Conservation (phyloP, 1,140 invertebrate genomes). For the Lasioglossum baleicum region DNA sequence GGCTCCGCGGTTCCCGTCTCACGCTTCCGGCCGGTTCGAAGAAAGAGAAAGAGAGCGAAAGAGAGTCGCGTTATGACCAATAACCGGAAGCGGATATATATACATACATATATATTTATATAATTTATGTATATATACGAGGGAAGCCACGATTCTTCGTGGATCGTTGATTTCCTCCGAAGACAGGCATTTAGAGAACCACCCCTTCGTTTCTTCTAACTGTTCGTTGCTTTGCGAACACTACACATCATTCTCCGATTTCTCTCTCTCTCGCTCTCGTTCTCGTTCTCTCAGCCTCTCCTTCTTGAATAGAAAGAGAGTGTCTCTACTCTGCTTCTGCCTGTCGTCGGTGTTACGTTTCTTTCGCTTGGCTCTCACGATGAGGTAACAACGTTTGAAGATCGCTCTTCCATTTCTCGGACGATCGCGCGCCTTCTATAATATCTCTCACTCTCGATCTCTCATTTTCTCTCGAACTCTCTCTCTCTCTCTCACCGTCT, state of each 20-base stretch:
- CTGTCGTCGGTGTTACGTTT: no score
- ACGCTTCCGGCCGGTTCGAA: background rate
- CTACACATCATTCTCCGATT: no score
- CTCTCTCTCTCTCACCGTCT: no score
- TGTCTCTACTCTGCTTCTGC: no score
- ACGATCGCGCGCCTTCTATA: slow-evolving; percentile 9
- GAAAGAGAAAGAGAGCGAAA: no score
- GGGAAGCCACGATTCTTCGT: background rate
- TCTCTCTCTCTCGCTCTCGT: no score
- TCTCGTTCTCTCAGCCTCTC: background rate
- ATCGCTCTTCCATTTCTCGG: slow-evolving; percentile 32
- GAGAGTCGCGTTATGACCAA: no score
- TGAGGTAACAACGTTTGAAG: slow-evolving; percentile 44
- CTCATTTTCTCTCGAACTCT: no score
- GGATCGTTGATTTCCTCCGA: background rate
- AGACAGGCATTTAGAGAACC: no score
- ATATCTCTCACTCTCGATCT: no score
- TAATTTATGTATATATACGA: background rate
- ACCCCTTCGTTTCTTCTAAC: background rate
- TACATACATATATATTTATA: no score
- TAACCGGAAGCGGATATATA: no score
- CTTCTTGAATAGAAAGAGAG: background rate
- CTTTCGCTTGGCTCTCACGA: slow-evolving; percentile 2
- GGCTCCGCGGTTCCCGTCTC: background rate
- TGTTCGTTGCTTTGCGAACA: background rate